Base-by-base conservation (phyloP, 2,797 vertebrate species). In the Clarias platycephalus region DNA sequence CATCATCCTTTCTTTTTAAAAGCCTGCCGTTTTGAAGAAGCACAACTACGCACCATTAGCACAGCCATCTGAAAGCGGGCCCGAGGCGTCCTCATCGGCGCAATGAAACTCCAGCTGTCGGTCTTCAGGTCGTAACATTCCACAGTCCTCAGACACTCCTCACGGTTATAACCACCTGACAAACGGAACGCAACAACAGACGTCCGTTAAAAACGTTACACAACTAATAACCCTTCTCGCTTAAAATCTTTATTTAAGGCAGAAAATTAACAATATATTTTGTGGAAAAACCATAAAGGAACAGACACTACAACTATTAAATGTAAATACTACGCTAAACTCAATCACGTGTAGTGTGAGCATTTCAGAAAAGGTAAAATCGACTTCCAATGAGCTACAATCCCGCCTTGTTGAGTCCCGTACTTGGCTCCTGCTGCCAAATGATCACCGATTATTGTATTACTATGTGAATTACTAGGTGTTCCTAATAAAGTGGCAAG, bases 31-130 rank as follows among this genome's bases (percentile, higher is more conserved):
- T 49, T 49, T 15, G 0, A 79, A 78, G 26, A 86, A 9, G 28
- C 10, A 13, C 60, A 55, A 5, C 31, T 44, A 76, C 90, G 40
- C 92, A 99, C 98, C 98, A 98, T 99, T 31, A 99, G 93, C 80
- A 97, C 97, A 0, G 98, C 97, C 98, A 99, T 99, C 92, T 99
- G 98, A 92, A 99, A 99, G 58, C 98, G 96, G 82, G 98, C 98
- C 92, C 98, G 94, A 0, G 98, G 97, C 26, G 97, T 99, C 90
- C 97, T 95, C 98, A 99, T 99, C 0, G 98, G 97, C 0, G 98
- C 96, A 0, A 98, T 93, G 90, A 99, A 99, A 18, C 95, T 96
- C 98, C 98, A 99, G 28, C 92, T 87, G 91, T 98, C 96, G 53
- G 94, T 96, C 12, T 92, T 94, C 2, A 97, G 96, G 90, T 99